Percentiles rank a stretch among this genome's conserved stretches.
These are phyloP conservation scores for Sorex maritimensis DNA, from an alignment of 2,797 vertebrate species.

Conservation along the genomic window DNA sequence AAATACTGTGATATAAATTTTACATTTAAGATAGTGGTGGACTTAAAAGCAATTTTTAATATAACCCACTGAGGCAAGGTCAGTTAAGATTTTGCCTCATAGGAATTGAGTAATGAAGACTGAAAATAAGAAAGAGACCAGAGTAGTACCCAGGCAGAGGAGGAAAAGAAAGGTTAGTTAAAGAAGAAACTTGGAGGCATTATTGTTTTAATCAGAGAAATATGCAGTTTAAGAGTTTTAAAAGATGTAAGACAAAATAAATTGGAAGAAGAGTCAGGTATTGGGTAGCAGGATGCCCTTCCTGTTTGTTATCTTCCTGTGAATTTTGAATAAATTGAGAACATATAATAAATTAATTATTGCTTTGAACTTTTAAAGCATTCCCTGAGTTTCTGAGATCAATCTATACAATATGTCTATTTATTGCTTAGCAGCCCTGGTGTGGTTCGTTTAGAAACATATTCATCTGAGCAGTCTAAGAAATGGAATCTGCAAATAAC, in stretches of 20 bases:
- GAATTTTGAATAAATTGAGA: slow-evolving; percentile 22
- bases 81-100: neutral
- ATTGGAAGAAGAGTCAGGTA: neutral
- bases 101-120: neutral
- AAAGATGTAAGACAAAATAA: neutral
- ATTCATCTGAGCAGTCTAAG: neutral
- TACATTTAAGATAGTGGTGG: neutral
- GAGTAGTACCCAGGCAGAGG: neutral
- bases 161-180: neutral
- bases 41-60: slow-evolving; percentile 33
- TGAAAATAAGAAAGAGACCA: neutral
- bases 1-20: neutral
- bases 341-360: neutral
- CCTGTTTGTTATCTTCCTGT: neutral
- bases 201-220: neutral
- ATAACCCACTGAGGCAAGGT: neutral
- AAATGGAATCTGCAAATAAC: neutral
- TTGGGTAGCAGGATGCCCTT: neutral
- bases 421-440: neutral
- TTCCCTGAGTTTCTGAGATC: neutral
- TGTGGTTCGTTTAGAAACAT: neutral
- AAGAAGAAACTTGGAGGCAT: neutral
- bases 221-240: neutral
- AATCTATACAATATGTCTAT: neutral
- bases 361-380: slow-evolving; percentile 29